phyloP scores from a whole-genome alignment of 2,113 vertebrate genomes.

The Paramisgurnus dabryanus region DNA sequence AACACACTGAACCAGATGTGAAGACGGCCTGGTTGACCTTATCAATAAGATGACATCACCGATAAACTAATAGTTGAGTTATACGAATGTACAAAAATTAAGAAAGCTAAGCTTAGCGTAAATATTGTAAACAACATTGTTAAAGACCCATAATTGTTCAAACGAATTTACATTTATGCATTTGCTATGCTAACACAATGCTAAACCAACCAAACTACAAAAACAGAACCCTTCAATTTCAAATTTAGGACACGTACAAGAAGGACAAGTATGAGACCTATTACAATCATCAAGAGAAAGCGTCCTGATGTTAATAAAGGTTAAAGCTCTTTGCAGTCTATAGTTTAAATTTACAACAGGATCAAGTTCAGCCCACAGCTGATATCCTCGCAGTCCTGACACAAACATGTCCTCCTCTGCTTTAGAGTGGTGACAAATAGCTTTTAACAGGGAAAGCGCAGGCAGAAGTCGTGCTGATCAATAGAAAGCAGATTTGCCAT shows the following conservation, averaged over 20 bases:
- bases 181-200: too few species aligned
- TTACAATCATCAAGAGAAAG: not conserved
- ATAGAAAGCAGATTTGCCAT: slow-evolving; percentile 76
- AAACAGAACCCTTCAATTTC: too few species aligned
- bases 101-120: too few species aligned
- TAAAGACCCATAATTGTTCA: too few species aligned
- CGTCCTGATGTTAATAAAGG: not conserved
- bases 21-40: not conserved
- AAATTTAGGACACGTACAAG: too few species aligned
- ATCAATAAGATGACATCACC: not conserved
- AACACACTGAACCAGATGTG: not conserved
- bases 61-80: not conserved
- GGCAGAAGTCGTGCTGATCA: slow-evolving; percentile 62
- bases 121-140: too few species aligned
- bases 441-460: slow-evolving; percentile 48
- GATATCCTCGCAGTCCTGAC: slow-evolving; percentile 43
- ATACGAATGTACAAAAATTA: too few species aligned
- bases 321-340: not conserved
- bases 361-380: slow-evolving; percentile 42
- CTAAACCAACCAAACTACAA: too few species aligned
- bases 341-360: slow-evolving; percentile 40
- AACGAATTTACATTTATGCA: too few species aligned
- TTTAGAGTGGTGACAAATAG: slow-evolving; percentile 63
- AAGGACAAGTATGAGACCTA: too few species aligned
- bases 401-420: slow-evolving; percentile 44